These are phyloP conservation scores for Drosophila sproati DNA, from an alignment of 1,140 invertebrate genomes.

Conservation along the genomic window DNA sequence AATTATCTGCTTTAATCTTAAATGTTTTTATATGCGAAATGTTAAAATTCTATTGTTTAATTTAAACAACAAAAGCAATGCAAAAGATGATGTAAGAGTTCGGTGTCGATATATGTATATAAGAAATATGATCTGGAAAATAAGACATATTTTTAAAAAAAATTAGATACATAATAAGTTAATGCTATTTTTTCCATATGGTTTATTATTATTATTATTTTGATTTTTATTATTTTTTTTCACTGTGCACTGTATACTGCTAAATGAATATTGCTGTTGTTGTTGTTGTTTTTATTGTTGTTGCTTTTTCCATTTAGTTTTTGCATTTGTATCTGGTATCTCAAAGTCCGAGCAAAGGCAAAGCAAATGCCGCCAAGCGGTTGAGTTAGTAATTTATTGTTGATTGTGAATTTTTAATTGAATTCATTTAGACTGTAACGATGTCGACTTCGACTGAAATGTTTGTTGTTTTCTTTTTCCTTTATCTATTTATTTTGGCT, in stretches of 20 bases:
- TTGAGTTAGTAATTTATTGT: constrained; percentile 62
- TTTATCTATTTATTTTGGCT: background rate
- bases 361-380: constrained; percentile 53
- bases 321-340: constrained; percentile 51
- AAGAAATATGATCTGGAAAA: too few species aligned
- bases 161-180: too few species aligned
- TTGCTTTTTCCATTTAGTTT: constrained; percentile 23
- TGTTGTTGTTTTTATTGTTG: constrained; percentile 29
- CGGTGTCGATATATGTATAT: too few species aligned
- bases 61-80: too few species aligned
- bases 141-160: too few species aligned
- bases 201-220: background rate
- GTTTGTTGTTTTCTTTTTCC: constrained; percentile 1
- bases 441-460: constrained; percentile 13
- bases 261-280: constrained; percentile 35
- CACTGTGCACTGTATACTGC: constrained; percentile 54
- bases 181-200: background rate
- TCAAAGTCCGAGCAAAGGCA: constrained; percentile 45
- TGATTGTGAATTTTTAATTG: constrained; percentile 72
- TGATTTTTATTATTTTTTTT: background rate
- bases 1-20: too few species aligned
- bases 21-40: too few species aligned
- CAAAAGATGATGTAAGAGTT: too few species aligned
- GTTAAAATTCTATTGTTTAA: too few species aligned
- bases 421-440: constrained; percentile 59